These are phyloP conservation scores for Ibidorhyncha struthersii DNA, from an alignment of 2,113 vertebrate species.

Conservation along the genomic window DNA sequence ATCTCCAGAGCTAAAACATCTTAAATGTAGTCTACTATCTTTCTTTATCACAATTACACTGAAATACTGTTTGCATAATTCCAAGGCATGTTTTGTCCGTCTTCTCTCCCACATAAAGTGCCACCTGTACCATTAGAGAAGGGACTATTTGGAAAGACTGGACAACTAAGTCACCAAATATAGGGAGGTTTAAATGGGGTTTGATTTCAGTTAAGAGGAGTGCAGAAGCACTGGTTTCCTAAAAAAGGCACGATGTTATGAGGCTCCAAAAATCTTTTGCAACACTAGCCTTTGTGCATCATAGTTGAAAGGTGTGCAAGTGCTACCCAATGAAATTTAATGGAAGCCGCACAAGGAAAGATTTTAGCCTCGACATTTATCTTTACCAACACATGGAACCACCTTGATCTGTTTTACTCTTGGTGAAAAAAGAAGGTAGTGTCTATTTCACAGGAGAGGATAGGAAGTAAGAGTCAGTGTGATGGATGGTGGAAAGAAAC, in stretches of 20 bases:
- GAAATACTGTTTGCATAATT: not conserved
- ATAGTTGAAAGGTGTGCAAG: constrained; percentile 2
- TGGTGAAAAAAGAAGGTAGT: constrained; percentile 57
- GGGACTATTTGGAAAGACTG: not conserved
- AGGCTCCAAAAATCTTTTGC: not conserved
- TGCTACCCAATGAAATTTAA: not conserved
- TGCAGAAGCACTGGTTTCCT: not conserved
- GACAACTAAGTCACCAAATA: not conserved
- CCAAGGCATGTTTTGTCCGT: not conserved
- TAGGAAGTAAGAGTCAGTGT: constrained; percentile 67
- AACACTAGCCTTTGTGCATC: not conserved
- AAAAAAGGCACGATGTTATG: not conserved
- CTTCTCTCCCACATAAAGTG: not conserved
- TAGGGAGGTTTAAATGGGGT: not conserved
- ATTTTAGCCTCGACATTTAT: constrained; percentile 35
- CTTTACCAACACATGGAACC: constrained; percentile 45
- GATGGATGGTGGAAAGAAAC: constrained; percentile 53
- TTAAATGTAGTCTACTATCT: not conserved
- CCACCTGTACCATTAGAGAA: not conserved
- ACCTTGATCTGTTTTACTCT: constrained; percentile 55
- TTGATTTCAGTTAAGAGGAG: not conserved
- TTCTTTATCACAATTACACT: not conserved
- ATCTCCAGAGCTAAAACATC: not conserved
- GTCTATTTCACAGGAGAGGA: constrained; percentile 59
- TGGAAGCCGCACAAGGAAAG: constrained; percentile 30